Conservation (phyloP, 2,113 vertebrate genomes). For the Anser brachyrhynchus region DNA sequence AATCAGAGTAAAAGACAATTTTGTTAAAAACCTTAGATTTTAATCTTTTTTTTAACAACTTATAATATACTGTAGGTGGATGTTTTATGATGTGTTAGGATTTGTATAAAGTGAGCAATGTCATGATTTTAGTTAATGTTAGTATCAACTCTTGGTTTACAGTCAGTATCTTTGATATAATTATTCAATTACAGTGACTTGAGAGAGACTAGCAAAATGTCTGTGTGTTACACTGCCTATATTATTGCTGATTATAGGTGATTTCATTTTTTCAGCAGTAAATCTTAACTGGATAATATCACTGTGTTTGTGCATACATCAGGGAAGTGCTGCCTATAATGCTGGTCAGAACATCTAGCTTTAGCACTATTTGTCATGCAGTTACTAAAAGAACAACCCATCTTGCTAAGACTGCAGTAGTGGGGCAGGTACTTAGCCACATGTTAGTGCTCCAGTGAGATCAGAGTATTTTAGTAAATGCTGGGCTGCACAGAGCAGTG, state of each 20-base stretch:
- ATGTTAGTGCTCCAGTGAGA: not conserved
- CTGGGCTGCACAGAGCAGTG: not conserved
- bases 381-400: not conserved
- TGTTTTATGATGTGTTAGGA: not conserved
- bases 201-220: not conserved
- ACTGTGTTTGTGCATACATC: not conserved
- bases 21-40: not conserved
- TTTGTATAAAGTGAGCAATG: not conserved
- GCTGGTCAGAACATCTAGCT: not conserved
- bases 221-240: not conserved
- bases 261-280: not conserved
- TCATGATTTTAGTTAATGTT: not conserved
- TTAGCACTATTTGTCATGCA: not conserved
- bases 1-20: slow-evolving; percentile 29
- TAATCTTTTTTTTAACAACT: not conserved
- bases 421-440: not conserved
- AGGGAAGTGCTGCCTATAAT: not conserved
- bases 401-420: not conserved
- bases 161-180: not conserved
- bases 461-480: not conserved
- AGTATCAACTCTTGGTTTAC: not conserved
- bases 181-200: not conserved
- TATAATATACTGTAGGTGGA: not conserved
- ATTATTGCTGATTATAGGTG: not conserved
- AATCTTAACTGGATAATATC: not conserved